These are phyloP conservation scores for Dolichotis patagonum DNA, from an alignment of 2,113 vertebrate species.

Conservation along the genomic window DNA sequence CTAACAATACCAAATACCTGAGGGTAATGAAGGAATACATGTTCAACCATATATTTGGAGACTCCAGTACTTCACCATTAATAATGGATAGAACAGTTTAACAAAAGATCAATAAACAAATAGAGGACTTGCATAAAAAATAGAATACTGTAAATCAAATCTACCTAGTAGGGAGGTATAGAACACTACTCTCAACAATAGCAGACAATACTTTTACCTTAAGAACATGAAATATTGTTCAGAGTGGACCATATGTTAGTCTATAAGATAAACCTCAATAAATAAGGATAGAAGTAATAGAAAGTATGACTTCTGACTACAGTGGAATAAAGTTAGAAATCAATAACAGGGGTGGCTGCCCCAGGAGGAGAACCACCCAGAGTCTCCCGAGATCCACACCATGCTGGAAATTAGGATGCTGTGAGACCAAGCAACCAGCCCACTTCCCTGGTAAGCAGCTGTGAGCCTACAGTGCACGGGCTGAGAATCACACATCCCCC, in stretches of 20 bases:
- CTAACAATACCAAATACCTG: neutral
- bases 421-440: no score
- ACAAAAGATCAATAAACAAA: neutral
- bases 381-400: no score
- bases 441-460: no score
- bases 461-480: no score
- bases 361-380: no score
- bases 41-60: neutral
- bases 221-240: neutral
- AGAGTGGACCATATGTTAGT: neutral
- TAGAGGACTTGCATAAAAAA: conserved; percentile 8
- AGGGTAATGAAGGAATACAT: neutral
- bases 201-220: neutral
- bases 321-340: neutral
- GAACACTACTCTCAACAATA: neutral
- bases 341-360: neutral
- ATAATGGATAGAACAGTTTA: neutral
- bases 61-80: neutral
- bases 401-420: no score
- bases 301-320: neutral
- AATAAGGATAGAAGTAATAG: neutral
- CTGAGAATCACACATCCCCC: no score
- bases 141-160: neutral
- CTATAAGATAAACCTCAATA: neutral
- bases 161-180: neutral